Evolutionary conservation across 2,113 vertebrate genomes (phyloP).

Genomic region (Vombatus ursinus): DNA sequence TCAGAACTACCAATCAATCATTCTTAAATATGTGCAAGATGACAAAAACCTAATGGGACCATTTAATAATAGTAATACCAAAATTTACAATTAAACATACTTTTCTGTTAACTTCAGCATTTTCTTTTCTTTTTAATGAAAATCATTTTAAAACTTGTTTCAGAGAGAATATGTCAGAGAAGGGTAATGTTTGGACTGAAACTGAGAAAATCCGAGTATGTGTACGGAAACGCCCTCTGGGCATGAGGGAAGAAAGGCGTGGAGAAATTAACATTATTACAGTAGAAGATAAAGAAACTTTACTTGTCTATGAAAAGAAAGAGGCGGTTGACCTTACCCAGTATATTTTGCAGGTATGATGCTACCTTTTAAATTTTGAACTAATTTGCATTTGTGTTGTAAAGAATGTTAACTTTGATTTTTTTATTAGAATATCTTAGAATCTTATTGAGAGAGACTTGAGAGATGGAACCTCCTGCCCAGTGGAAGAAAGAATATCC

Average conservation of each 20-base stretch:
- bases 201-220: slow-evolving; percentile 92
- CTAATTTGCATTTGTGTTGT: slow-evolving; percentile 34
- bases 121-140: slow-evolving; percentile 45
- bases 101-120: slow-evolving; percentile 31
- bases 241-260: slow-evolving; percentile 83
- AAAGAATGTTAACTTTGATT: slow-evolving; percentile 9
- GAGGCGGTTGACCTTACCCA: slow-evolving; percentile 93
- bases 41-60: neutral
- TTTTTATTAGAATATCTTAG: slow-evolving; percentile 49
- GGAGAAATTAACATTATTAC: slow-evolving; percentile 90
- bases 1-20: neutral
- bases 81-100: slow-evolving; percentile 36
- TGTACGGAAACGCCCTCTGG: slow-evolving; percentile 92
- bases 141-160: slow-evolving; percentile 62
- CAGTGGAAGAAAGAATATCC: no score
- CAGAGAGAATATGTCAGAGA: slow-evolving; percentile 80
- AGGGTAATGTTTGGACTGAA: slow-evolving; percentile 82
- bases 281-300: slow-evolving; percentile 85
- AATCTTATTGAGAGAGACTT: neutral
- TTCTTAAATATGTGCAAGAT: neutral
- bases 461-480: neutral
- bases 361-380: slow-evolving; percentile 5
- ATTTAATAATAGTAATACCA: neutral
- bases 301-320: slow-evolving; percentile 91
- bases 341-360: slow-evolving; percentile 91